Evolutionary conservation across 2,797 vertebrate genomes (phyloP), one percentile per base, ranked within the genome.

Genomic region (Sebastiscus tertius): DNA sequence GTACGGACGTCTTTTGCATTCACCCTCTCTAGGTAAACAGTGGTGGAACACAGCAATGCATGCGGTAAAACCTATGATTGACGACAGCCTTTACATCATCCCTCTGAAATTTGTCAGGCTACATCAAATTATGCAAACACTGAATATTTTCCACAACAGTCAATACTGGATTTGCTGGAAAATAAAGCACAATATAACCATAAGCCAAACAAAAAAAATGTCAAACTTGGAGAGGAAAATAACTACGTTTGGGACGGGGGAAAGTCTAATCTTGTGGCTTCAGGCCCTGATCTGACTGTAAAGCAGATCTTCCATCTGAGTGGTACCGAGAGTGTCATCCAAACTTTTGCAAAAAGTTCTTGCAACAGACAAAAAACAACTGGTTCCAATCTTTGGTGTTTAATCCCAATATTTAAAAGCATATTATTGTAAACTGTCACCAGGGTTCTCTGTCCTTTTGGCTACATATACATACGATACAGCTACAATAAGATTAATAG

Each of bases 61-160:
- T 26, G 13, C 72, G 36, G 61, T 22, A 22, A 58, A 11, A 56
- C 5, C 16, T 68, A 3, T 52, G 33, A 71, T 14, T 54, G 18
- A 60, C 62, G 26, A 5, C 39, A 49, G 36, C 39, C 18, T 64
- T 72, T 75, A 62, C 10, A 64, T 68, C 22, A 70, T 71, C 46
- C 62, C 64, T 39, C 27, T 73, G 39, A 68, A 77, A 66, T 63
- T 5, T 39, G 42, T 73, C 59, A 61, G 52, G 22, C 52, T 55
- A 31, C 22, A 64, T 88, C 64, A 71, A 27, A 55, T 75, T 72
- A 76, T 79, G 52, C 77, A 80, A 81, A 83, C 29, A 42, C 52
- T 65, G 27, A 66, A 46, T 74, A 52, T 67, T 81, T 81, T 82
- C 62, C 62, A 66, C 65, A 79, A 80, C 29, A 73, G 71, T 55